These are phyloP conservation scores for Agriopis leucophaearia DNA, from an alignment of 2,888 invertebrate genomes.

Conservation along the genomic window DNA sequence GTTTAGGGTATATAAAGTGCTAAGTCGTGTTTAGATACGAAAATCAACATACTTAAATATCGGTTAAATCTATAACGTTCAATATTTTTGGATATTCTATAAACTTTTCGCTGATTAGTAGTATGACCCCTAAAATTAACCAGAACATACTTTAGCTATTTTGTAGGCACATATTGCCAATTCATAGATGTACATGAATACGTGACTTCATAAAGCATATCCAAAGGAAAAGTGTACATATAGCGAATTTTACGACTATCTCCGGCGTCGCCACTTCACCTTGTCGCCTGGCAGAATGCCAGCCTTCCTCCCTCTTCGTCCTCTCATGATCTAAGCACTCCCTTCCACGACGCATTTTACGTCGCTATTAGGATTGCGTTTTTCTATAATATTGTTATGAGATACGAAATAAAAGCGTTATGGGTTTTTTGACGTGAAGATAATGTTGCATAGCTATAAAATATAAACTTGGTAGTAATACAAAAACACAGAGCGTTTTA, in stretches of 20 bases:
- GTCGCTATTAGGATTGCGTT: constrained; percentile 32
- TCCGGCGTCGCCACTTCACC: constrained; percentile 81
- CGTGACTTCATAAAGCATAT: constrained; percentile 4
- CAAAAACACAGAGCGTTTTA: not conserved
- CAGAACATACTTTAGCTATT: too few species aligned
- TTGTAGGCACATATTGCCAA: not conserved
- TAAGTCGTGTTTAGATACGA: too few species aligned
- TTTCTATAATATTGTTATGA: constrained; percentile 24
- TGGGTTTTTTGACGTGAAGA: constrained; percentile 14
- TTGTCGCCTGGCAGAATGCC: constrained; percentile 77
- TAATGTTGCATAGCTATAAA: not conserved
- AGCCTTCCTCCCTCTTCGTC: constrained; percentile 52
- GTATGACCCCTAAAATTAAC: too few species aligned
- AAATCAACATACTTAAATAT: too few species aligned
- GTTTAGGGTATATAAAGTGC: too few species aligned
- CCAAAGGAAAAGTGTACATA: constrained; percentile 16
- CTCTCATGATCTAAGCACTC: constrained; percentile 35
- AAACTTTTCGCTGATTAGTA: too few species aligned
- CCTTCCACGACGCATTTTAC: constrained; percentile 29
- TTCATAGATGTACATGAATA: not conserved
- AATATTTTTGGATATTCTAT: too few species aligned
- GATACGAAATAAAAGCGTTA: constrained; percentile 19
- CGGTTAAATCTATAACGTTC: too few species aligned
- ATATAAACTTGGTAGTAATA: not conserved
- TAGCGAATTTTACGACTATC: constrained; percentile 68